phyloP scores from a whole-genome alignment of 2,888 invertebrate species.

The Nezara viridula region DNA sequence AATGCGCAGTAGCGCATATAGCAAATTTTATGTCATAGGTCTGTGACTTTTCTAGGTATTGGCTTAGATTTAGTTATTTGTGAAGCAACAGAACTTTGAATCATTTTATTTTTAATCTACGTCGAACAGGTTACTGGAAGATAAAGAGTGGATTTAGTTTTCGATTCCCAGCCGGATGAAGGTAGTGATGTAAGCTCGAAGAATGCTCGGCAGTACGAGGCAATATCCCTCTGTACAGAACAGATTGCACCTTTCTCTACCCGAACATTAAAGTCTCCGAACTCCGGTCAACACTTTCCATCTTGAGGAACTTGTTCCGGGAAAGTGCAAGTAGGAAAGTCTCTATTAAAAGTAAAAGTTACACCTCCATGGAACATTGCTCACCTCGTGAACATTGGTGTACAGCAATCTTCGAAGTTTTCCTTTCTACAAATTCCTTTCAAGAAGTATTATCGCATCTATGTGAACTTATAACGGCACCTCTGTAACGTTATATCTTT shows the following conservation, averaged over 20 bases:
- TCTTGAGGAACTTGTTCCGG: not conserved
- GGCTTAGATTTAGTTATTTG: too few species aligned
- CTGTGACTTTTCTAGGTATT: too few species aligned
- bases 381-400: not conserved
- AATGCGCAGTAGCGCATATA: too few species aligned
- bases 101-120: too few species aligned
- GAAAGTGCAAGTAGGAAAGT: not conserved
- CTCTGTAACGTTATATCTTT: too few species aligned
- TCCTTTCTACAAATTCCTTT: not conserved
- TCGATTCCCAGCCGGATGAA: not conserved
- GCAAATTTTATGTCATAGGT: too few species aligned
- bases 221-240: not conserved
- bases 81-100: too few species aligned
- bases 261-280: not conserved
- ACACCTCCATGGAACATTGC: not conserved
- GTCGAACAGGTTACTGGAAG: too few species aligned
- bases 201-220: not conserved
- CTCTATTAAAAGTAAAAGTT: slow-evolving; percentile 5
- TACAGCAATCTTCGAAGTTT: not conserved
- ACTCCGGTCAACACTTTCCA: not conserved
- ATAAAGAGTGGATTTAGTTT: too few species aligned
- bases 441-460: too few species aligned
- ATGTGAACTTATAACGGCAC: too few species aligned
- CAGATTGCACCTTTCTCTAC: not conserved
- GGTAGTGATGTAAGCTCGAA: not conserved